phyloP scores from a whole-genome alignment of 2,797 vertebrate genomes.

The Gobionotothen gibberifrons region DNA sequence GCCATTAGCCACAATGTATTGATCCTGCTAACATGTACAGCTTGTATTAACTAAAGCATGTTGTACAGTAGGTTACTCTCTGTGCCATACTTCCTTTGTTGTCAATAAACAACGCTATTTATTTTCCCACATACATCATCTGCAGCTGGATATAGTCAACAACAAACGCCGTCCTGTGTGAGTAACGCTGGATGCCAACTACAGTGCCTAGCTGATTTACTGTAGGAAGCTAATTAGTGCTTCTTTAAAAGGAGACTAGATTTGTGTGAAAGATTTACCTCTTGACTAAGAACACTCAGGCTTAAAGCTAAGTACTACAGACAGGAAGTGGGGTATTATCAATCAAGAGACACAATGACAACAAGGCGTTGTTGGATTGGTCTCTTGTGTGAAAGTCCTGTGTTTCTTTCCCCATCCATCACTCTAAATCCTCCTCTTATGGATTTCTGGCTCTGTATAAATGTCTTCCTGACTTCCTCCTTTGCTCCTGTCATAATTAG shows the following conservation, averaged over 20 bases:
- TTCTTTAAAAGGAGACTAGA: neutral
- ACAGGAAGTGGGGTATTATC: neutral
- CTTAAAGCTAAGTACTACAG: neutral
- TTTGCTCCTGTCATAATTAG: no score
- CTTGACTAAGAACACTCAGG: neutral
- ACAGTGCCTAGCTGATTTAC: neutral
- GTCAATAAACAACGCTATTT: neutral
- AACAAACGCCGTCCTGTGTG: neutral
- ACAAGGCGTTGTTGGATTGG: no score
- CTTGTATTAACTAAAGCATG: neutral
- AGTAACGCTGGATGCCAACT: neutral
- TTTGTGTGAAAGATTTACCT: neutral
- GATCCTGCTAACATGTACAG: neutral
- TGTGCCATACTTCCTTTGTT: neutral
- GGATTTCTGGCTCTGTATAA: no score
- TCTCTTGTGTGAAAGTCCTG: no score
- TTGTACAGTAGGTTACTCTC: neutral
- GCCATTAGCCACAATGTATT: neutral
- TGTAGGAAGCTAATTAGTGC: neutral
- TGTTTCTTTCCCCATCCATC: no score
- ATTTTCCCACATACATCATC: neutral
- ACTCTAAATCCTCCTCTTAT: no score
- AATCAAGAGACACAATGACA: no score
- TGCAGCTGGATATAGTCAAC: neutral
- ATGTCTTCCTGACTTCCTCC: no score